Evolutionary conservation across 2,797 vertebrate species (phyloP).

Genomic region (Arnoldichthys spilopterus): DNA sequence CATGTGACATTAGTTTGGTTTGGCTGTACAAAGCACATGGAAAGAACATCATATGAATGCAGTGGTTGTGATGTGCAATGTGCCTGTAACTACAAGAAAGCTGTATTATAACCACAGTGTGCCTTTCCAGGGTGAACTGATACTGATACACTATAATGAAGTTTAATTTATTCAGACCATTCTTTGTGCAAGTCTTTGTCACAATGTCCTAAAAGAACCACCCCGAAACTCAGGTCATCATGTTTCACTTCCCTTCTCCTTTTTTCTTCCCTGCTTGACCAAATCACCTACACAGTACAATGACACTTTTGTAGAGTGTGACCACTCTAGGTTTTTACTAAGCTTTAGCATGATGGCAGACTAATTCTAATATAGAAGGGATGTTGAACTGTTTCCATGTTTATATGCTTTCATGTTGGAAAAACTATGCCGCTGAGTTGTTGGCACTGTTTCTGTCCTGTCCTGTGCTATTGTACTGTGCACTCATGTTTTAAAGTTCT

Average conservation of each 20-base stretch:
- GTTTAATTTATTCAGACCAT: not conserved
- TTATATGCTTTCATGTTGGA: too few species aligned
- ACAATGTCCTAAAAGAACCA: constrained; percentile 1
- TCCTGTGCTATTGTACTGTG: too few species aligned
- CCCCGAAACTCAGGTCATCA: not conserved
- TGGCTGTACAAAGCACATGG: not conserved
- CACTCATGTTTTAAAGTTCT: too few species aligned
- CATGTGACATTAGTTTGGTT: not conserved
- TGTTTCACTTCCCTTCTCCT: not conserved
- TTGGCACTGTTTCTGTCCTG: too few species aligned
- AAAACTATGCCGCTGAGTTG: too few species aligned
- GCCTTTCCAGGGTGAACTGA: not conserved
- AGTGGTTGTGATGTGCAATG: not conserved
- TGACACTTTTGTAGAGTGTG: too few species aligned
- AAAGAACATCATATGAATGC: not conserved
- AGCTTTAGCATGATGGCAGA: too few species aligned
- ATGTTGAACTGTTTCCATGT: too few species aligned
- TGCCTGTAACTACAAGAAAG: not conserved
- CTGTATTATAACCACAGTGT: not conserved
- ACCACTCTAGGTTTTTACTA: too few species aligned
- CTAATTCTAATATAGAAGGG: too few species aligned
- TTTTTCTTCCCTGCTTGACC: not conserved
- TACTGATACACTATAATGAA: too few species aligned
- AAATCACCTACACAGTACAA: not conserved
- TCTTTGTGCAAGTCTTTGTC: not conserved